Evolutionary conservation across 1,140 invertebrate genomes (phyloP).

Genomic region (Drosophila pseudoobscura): DNA sequence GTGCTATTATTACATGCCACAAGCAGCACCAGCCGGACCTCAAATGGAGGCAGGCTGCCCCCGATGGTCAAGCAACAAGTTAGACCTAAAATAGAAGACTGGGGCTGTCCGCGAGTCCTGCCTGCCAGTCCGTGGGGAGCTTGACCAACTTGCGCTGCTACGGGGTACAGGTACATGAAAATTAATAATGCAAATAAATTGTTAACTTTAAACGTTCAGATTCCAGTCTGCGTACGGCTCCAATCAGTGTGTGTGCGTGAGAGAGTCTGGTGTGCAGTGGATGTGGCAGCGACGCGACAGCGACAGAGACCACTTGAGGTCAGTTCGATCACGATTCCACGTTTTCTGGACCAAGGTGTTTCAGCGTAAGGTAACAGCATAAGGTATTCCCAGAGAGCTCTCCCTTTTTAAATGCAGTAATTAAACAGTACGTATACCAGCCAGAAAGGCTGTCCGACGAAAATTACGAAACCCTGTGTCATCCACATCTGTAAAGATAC

Average conservation of each 20-base stretch:
- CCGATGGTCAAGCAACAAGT: conserved; percentile 54
- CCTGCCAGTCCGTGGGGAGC: conserved; percentile 31
- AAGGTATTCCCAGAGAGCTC: too few species aligned
- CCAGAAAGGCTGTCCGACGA: too few species aligned
- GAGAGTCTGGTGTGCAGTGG: conserved; percentile 1
- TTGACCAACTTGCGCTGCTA: conserved; percentile 55
- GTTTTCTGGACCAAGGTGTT: conserved; percentile 24
- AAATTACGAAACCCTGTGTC: too few species aligned
- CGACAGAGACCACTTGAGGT: conserved; percentile 65
- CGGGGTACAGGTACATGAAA: conserved; percentile 54
- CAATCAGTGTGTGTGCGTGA: conserved; percentile 12
- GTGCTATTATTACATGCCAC: conserved; percentile 49
- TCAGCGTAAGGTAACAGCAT: too few species aligned
- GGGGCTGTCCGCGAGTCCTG: conserved; percentile 42
- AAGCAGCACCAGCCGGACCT: neutral
- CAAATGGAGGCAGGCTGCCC: conserved; percentile 20
- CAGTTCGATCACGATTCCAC: conserved; percentile 77
- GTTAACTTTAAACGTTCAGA: conserved; percentile 76
- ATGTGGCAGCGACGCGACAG: conserved; percentile 14
- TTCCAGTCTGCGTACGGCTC: conserved; percentile 52
- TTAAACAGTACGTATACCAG: too few species aligned
- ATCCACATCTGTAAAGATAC: too few species aligned
- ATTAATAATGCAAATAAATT: conserved; percentile 82
- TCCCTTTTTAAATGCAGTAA: too few species aligned
- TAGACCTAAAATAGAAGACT: conserved; percentile 78